These are phyloP conservation scores for Limanda limanda DNA, from an alignment of 2,113 vertebrate species.

Conservation along the genomic window DNA sequence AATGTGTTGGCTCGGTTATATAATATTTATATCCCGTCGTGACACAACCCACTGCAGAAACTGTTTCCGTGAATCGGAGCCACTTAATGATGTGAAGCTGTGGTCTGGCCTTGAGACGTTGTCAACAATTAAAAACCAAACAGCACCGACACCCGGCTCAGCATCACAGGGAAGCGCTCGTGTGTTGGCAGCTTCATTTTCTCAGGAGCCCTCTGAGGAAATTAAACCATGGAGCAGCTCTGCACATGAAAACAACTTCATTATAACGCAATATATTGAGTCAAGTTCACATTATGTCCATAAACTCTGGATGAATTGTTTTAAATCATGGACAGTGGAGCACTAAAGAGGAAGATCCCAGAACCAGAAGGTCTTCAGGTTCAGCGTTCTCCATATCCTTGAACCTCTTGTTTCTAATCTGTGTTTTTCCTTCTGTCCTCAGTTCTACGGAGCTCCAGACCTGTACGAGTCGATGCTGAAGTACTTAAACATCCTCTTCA, in stretches of 20 bases:
- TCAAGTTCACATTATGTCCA: no score
- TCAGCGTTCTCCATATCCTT: no score
- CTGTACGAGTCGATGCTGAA: constrained; percentile 94
- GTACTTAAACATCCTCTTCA: constrained; percentile 96
- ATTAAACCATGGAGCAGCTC: no score
- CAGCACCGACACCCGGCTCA: no score
- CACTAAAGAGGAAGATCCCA: no score
- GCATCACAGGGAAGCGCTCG: background rate
- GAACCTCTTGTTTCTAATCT: no score
- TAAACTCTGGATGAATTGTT: no score
- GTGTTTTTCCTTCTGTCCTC: constrained; percentile 20
- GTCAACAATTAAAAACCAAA: constrained; percentile 6
- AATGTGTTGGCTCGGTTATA: no score
- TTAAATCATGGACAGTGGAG: no score
- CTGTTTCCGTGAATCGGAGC: constrained; percentile 11
- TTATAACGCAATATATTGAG: no score
- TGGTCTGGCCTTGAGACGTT: constrained; percentile 1
- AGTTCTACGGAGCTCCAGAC: constrained; percentile 92
- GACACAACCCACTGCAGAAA: background rate
- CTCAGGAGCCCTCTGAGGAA: background rate
- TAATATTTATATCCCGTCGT: background rate
- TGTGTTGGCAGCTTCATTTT: constrained; percentile 17
- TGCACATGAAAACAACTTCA: no score
- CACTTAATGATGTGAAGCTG: constrained; percentile 20
- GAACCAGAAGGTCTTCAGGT: no score